Base-by-base conservation (phyloP, 2,113 vertebrate genomes). In the Centropus unirufus region DNA sequence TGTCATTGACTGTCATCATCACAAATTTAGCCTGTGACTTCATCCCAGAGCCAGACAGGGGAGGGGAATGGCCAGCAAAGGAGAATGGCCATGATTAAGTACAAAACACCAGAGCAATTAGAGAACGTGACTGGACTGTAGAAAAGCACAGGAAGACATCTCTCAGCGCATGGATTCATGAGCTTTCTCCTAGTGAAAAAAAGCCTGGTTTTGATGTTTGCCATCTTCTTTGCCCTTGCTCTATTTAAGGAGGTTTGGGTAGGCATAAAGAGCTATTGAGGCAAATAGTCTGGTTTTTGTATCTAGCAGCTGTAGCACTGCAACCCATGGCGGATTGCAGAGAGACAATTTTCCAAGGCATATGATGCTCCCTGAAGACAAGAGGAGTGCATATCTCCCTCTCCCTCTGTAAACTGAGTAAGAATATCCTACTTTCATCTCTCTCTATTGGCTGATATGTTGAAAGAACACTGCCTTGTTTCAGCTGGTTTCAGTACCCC, bases 21-120 rank as follows among this genome's bases (percentile, higher is more conserved):
- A n/a, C 86, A 84, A 47, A 91, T 90, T 96, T 90, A 96, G 83
- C 69, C n/a, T 84, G 62, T 93, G 92, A 96, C 89, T 95, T 97
- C 95, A 96, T 94, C 62, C 57, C 9, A 2, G 24, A 69, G 90
- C 76, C 86, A 95, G 88, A 94, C 68, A 95, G 66, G 40, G 83
- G 62, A 93, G 58, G 54, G 66, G 30, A 86, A 77, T 30, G 82
- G 82, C 69, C 86, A 92, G 86, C 62, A 78, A 76, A 95, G 79
- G 92, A 93, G 54, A 96, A 96, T 94, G 83, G 76, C 73, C 16
- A 1, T 97, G 91, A 97, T 96, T 95, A 93, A 93, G 74, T 80
- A 73, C 63, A 92, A 92, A 80, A 95, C 94, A 95, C 70, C 76
- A 92, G 74, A 95, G 83, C 83, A 93, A 91, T 81, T 87, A 93